phyloP scores from a whole-genome alignment of 2,888 invertebrate species.

The Chloroclysta siterata region DNA sequence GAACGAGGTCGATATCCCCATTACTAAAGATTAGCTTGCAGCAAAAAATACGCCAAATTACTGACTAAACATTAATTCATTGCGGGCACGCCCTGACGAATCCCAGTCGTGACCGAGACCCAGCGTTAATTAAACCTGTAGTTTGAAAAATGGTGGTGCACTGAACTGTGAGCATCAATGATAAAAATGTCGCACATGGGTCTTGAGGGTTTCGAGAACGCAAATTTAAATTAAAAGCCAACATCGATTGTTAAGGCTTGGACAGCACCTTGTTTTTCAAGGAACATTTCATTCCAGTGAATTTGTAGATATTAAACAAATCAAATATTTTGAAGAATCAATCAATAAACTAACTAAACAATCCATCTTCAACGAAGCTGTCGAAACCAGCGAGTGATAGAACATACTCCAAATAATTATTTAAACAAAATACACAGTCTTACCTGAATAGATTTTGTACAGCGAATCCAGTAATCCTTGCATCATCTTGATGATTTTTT shows the following conservation, averaged over 20 bases:
- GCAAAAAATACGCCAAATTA: constrained; percentile 70
- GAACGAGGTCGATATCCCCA: constrained; percentile 43
- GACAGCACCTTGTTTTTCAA: too few relatives aligned
- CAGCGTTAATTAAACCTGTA: constrained; percentile 42
- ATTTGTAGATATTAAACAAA: not conserved
- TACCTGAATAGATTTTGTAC: constrained; percentile 79
- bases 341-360: constrained; percentile 1
- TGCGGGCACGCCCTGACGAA: constrained; percentile 63
- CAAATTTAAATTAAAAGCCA: not conserved
- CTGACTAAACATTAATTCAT: constrained; percentile 69
- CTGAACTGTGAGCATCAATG: constrained; percentile 32
- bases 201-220: not conserved
- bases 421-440: constrained; percentile 39
- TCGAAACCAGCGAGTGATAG: constrained; percentile 11
- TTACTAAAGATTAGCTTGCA: constrained; percentile 50
- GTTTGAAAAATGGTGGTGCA: constrained; percentile 36
- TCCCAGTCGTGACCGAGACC: constrained; percentile 58
- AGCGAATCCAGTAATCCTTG: constrained; percentile 80
- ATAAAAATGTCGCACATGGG: constrained; percentile 25
- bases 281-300: too few relatives aligned
- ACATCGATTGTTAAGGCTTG: not conserved
- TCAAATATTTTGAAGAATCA: constrained; percentile 8
- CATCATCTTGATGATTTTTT: constrained; percentile 72
- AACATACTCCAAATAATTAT: constrained; percentile 17
- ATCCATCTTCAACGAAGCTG: constrained; percentile 9